Evolutionary conservation across 2,113 vertebrate species (phyloP), one percentile per base, ranked within the genome.

Genomic region (Tenrec ecaudatus): DNA sequence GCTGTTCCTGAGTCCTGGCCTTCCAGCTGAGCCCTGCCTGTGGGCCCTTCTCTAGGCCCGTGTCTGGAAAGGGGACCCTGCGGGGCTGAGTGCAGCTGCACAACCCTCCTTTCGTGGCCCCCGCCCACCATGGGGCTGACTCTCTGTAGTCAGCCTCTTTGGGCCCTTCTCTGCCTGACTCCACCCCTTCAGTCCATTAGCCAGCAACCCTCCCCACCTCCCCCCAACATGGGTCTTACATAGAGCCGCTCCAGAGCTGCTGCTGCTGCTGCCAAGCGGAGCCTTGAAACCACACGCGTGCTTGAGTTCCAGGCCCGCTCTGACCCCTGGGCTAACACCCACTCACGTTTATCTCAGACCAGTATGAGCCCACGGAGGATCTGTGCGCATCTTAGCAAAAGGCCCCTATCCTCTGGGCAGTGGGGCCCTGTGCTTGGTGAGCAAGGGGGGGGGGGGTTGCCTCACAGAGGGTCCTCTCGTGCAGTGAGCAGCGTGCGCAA

Each of bases 71-170:
- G 80, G 69, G 64, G 76, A 60, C 85, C 90, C 92, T 2, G 92
- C 0, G 7, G 0, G 79, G 86, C 17, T 83, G 73, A 79, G 86
- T 93, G 36, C 71, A 95, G 80, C 1, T 0, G 84, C 58, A 60
- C 11, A 1, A 22, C 15, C 23, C 60, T 85, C 60, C 95, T 95
- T 94, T 94, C 86, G 92, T 96, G 89, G 83, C 78, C 31, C 7
- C 6, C 83, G 20, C 0, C 0, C 38, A 86, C 69, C 66, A 38
- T 6, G 4, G 33, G 87, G 89, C 78, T 33, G 69, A 38, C 89
- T 92, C 82, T 89, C 91, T 95, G 94, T 93, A 94, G 90, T 82
- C 80, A 8, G 57, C 82, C 75, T 79, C 38, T 80, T 25, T 29
- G 8, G 6, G 19, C 47, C n/a, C 29, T 62, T 14, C 47, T 10